Conservation (phyloP, 2,113 vertebrate species). For the Caranx ignobilis region DNA sequence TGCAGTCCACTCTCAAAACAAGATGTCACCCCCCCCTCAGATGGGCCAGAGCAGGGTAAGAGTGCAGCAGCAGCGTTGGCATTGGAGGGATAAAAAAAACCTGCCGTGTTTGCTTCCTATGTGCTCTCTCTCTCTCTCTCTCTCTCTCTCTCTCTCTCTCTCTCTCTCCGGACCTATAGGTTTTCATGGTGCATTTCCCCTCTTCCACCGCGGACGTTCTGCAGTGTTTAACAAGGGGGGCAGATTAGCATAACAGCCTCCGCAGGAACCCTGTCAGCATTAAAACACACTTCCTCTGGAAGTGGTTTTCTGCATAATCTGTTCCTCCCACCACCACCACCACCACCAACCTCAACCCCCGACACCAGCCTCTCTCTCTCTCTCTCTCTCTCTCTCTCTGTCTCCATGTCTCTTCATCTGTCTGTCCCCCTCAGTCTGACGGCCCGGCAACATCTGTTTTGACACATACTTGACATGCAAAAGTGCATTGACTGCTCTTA, state of each 20-base stretch:
- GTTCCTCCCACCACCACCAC: constrained; percentile 50
- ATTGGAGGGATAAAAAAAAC: constrained; percentile 61
- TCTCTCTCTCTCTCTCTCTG: not conserved
- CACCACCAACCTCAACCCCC: constrained; percentile 24
- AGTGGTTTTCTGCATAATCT: constrained; percentile 79
- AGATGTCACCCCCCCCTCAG: constrained; percentile 62
- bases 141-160: constrained; percentile 8
- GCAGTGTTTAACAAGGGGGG: constrained; percentile 69
- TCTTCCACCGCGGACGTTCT: constrained; percentile 60
- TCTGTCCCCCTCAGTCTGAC: not conserved
- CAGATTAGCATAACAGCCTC: constrained; percentile 83
- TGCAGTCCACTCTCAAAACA: constrained; percentile 77
- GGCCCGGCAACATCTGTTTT: not conserved
- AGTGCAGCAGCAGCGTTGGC: constrained; percentile 44
- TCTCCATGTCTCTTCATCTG: not conserved
- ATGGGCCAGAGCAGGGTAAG: constrained; percentile 54
- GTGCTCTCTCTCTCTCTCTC: constrained; percentile 37
- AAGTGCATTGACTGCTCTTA: not conserved
- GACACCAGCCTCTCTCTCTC: not conserved
- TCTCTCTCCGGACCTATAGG: constrained; percentile 41
- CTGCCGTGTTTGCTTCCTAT: constrained; percentile 79
- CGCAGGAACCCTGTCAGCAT: constrained; percentile 77
- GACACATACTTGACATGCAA: not conserved
- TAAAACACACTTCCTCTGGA: constrained; percentile 80
- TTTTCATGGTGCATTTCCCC: constrained; percentile 71